Base-by-base conservation (phyloP, 2,113 vertebrate species). In the Carlito syrichta region DNA sequence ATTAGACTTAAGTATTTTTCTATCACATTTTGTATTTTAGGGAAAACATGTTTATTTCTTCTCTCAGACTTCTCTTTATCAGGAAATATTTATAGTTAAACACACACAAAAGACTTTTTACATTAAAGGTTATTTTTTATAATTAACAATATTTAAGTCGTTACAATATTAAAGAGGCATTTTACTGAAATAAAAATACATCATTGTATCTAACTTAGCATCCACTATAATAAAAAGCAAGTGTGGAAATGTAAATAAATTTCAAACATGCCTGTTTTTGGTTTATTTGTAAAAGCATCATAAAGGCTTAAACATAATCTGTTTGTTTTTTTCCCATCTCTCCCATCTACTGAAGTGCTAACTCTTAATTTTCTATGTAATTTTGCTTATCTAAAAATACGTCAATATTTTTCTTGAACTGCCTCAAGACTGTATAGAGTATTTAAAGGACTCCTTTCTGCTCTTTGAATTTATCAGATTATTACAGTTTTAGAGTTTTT, bases 1-100 rank as follows among this genome's bases (percentile, higher is more conserved):
- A 94, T 94, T 77, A 54, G 71, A 6, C 68, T 97, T 35, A 93
- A 94, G 63, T 40, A 81, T 40, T 86, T 97, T 92, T 71, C 43
- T 13, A 43, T 17, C 6, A 22, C 25, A 58, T 76, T 89, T 87
- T 86, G 32, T 89, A 56, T 84, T 95, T 45, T 19, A 30, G n/a
- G 13, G 25, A 58, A 76, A 86, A 48, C 13, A 2, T 85, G 3
- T 43, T 73, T 66, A 38, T 92, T 92, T 79, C n/a, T 97, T 83
- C 32, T 73, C 20, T 92, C 43, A 91, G 45, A 19, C 2, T 73
- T 86, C 25, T 58, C 17, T 92, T 82, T 77, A 69, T 73, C 27
- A 54, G 16, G 30, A 87, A 95, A 68, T 63, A n/a, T 43, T 86
- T 87, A 35, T 17, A 69, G 30, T 30, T 20, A 73, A 85, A 78